These are phyloP conservation scores for Glossophaga mutica DNA, from an alignment of 2,797 vertebrate species.

Conservation along the genomic window DNA sequence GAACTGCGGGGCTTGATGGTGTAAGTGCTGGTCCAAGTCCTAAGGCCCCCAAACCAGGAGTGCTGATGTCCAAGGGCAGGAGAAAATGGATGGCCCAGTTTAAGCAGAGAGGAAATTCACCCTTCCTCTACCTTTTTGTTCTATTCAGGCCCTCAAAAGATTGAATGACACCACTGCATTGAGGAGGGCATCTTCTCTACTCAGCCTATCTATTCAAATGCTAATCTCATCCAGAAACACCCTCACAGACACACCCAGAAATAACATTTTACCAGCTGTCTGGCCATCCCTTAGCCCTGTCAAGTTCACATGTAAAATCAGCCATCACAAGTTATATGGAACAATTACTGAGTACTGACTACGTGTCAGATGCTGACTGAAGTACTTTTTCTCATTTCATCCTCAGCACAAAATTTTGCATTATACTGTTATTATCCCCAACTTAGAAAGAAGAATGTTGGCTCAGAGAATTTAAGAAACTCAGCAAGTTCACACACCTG, in stretches of 20 bases:
- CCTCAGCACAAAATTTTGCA: background rate
- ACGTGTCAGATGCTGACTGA: background rate
- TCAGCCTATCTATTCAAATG: background rate
- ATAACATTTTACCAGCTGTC: background rate
- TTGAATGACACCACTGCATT: background rate
- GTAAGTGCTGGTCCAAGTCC: background rate
- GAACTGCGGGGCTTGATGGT: background rate
- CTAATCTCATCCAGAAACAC: background rate
- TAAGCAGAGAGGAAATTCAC: background rate
- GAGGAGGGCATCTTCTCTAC: background rate
- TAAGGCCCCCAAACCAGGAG: background rate
- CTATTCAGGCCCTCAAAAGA: background rate
- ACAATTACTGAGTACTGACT: background rate
- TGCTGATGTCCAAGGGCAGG: background rate
- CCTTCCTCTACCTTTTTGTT: background rate
- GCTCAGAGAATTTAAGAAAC: constrained; percentile 35
- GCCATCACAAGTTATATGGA: background rate
- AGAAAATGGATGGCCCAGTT: background rate
- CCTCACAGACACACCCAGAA: background rate
- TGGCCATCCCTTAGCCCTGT: background rate
- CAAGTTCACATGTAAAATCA: background rate
- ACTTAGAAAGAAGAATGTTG: constrained; percentile 8
- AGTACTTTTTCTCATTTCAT: background rate
- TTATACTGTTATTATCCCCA: background rate
- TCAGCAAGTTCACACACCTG: background rate